Conservation (phyloP, 2,888 invertebrate species). For the Rhamphomyia laevipes region DNA sequence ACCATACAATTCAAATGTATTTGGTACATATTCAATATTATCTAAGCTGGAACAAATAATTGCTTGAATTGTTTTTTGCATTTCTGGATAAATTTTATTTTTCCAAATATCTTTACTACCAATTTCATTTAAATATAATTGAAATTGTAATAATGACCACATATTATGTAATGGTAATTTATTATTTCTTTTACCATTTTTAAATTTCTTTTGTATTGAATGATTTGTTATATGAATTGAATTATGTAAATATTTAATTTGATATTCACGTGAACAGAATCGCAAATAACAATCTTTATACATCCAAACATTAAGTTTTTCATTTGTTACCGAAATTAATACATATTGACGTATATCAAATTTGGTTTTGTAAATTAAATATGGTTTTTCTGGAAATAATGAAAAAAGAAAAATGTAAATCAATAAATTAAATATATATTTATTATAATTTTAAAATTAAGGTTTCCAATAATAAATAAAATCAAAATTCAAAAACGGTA, state of each 20-base stretch:
- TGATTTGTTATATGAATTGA: constrained; percentile 81
- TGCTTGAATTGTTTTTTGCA: constrained; percentile 72
- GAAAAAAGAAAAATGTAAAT: neutral
- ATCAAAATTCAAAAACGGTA: no score
- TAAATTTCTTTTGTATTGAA: constrained; percentile 65
- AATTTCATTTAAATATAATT: constrained; percentile 45
- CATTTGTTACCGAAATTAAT: constrained; percentile 54
- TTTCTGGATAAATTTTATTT: constrained; percentile 66
- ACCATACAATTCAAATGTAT: constrained; percentile 81
- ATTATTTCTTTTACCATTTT: neutral
- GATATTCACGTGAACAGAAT: constrained; percentile 76
- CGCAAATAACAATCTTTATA: constrained; percentile 75
- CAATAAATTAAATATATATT: neutral
- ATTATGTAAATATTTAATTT: constrained; percentile 65
- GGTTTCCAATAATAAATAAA: no score
- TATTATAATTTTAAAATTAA: neutral
- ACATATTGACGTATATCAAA: constrained; percentile 89
- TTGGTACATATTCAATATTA: constrained; percentile 51
- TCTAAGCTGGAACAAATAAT: constrained; percentile 68
- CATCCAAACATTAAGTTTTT: constrained; percentile 73
- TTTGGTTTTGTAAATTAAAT: constrained; percentile 73
- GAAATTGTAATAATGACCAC: constrained; percentile 70
- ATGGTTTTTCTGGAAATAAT: constrained; percentile 57
- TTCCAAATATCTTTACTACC: constrained; percentile 44
- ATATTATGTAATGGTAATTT: constrained; percentile 66